Base-by-base conservation (phyloP, 1,140 invertebrate species). In the Drosophila ercepeae region DNA sequence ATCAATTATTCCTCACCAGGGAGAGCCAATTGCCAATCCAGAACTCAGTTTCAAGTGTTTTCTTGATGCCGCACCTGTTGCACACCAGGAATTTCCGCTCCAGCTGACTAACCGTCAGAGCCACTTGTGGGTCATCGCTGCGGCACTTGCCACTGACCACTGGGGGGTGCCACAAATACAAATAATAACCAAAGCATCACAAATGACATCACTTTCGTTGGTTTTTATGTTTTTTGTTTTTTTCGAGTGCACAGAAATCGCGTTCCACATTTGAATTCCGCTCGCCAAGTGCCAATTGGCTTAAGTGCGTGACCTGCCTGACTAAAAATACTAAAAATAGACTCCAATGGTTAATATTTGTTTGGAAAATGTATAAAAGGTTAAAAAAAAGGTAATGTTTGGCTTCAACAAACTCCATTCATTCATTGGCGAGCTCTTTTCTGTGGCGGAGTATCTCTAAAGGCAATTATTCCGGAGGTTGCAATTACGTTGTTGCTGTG, bases 141-240 rank as follows among this genome's bases (percentile, higher is more conserved):
- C 5, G 11, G 4, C 9, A 34, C 6, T n/a, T 3, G 4, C 27
- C 14, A 27, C 32, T 27, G 27, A 21, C 32, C 27, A 60, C n/a
- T n/a, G n/a, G n/a, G n/a, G n/a, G n/a, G n/a, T n/a, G n/a, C n/a
- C n/a, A n/a, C n/a, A n/a, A n/a, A n/a, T n/a, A n/a, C n/a, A 23
- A 45, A 25, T 19, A 57, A 57, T 58, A 61, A 42, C 52, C 51
- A 69, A 69, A 49, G 29, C 59, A 32, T n/a, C n/a, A 54, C 41
- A 72, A 61, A 72, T 72, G 68, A 73, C 68, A 73, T 73, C 69
- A 73, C 69, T 73, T 73, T 72, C 57, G 57, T 72, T 72, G 34
- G 55, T 70, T 27, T 27, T 32, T 32, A 9, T 21, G 21, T 21
- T 21, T 2, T 2, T 7, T 32, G 29, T 32, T 32, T 7, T 2